Evolutionary conservation across 1,140 invertebrate species (phyloP).

Genomic region (Hypothenemus hampei): DNA sequence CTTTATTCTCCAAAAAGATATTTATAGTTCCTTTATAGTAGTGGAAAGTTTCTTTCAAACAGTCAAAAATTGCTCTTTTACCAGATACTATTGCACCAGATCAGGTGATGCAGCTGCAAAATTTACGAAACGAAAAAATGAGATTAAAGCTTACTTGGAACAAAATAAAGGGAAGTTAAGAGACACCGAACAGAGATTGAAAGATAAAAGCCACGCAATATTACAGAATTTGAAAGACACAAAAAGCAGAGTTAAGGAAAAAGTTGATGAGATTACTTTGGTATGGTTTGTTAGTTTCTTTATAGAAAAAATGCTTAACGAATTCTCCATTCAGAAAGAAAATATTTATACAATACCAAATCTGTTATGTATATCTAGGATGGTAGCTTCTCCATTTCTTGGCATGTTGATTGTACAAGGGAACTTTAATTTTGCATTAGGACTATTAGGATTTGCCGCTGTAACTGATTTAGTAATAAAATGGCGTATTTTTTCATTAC

Average conservation of each 20-base stretch:
- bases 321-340: slow-evolving; percentile 62
- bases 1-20: too few species aligned
- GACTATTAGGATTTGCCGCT: slow-evolving; percentile 70
- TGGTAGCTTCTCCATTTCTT: slow-evolving; percentile 78
- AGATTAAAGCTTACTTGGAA: slow-evolving; percentile 46
- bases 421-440: slow-evolving; percentile 67
- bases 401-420: slow-evolving; percentile 74
- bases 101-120: slow-evolving; percentile 1
- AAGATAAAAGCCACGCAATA: slow-evolving; percentile 54
- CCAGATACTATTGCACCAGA: slow-evolving; percentile 10
- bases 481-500: not conserved
- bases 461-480: slow-evolving; percentile 73
- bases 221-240: slow-evolving; percentile 64
- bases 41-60: too few species aligned
- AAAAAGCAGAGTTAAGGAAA: slow-evolving; percentile 54
- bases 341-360: slow-evolving; percentile 94
- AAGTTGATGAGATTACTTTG: slow-evolving; percentile 63
- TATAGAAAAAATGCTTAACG: slow-evolving; percentile 10
- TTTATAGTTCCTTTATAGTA: too few species aligned
- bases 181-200: slow-evolving; percentile 53
- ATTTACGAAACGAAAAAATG: slow-evolving; percentile 29
- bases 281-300: slow-evolving; percentile 49
- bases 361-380: slow-evolving; percentile 76
- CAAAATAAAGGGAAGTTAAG: slow-evolving; percentile 55
- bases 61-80: too few species aligned